A percentile compares a stretch with the other conserved stretches of the same genome.
Conservation (phyloP, 2,113 vertebrate species). For the Tachysurus vachellii region DNA sequence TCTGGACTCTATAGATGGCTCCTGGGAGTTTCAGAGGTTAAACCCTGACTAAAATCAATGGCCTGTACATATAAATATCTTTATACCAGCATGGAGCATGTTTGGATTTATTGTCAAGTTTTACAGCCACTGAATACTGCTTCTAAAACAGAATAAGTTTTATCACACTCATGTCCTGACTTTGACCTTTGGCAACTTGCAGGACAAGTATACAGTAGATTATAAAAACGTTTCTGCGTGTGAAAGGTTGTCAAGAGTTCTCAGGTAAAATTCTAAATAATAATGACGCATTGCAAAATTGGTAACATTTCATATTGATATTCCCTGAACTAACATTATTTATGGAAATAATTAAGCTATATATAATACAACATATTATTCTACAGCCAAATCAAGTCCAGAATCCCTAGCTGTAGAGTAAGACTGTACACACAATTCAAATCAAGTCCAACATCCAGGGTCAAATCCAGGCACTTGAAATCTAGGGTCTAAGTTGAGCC, state of each 20-base stretch:
- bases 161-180: background rate
- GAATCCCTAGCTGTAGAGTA: background rate
- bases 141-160: slow-evolving; percentile 14
- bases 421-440: background rate
- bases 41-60: background rate
- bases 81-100: background rate
- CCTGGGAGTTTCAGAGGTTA: slow-evolving; percentile 1
- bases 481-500: background rate
- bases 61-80: slow-evolving; percentile 11
- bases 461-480: background rate
- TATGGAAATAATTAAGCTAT: background rate
- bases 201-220: background rate
- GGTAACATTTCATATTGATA: background rate
- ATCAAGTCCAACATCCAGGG: background rate
- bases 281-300: background rate
- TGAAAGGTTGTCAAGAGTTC: background rate
- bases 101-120: background rate
- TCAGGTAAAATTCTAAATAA: background rate
- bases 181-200: background rate
- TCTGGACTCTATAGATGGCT: background rate
- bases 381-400: background rate
- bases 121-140: background rate
- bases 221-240: background rate
- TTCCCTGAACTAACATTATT: background rate
- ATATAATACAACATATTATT: background rate